These are phyloP conservation scores for Darevskia mixta DNA, from an alignment of 2,797 vertebrate species.

Conservation along the genomic window DNA sequence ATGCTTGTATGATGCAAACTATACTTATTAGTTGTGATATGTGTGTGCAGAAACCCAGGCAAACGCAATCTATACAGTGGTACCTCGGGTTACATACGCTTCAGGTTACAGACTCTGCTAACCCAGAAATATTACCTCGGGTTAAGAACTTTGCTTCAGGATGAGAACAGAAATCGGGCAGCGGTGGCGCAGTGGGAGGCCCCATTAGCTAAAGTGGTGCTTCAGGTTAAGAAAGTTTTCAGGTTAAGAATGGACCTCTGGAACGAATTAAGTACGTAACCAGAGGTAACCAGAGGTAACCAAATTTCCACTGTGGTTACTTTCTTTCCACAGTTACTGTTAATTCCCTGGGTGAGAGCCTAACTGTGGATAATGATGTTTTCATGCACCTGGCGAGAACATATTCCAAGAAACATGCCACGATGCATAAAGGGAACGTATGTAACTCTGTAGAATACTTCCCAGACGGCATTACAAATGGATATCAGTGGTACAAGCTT, in stretches of 20 bases:
- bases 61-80: background rate
- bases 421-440: constrained; percentile 80
- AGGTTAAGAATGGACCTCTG: no score
- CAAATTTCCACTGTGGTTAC: background rate
- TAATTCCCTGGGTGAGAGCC: constrained; percentile 74
- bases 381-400: constrained; percentile 90
- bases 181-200: no score
- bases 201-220: no score
- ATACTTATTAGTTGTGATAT: background rate
- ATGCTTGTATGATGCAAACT: background rate
- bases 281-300: rapidly evolving
- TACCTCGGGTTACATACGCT: no score
- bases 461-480: constrained; percentile 88
- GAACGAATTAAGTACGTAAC: no score
- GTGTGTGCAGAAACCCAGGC: background rate
- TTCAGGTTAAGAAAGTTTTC: no score
- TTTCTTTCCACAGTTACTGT: constrained; percentile 70
- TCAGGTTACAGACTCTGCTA: no score
- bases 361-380: constrained; percentile 89
- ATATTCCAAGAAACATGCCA: constrained; percentile 86
- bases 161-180: no score
- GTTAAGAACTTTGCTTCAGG: no score
- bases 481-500: constrained; percentile 90
- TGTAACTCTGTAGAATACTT: constrained; percentile 80
- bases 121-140: no score